Evolutionary conservation across 2,888 invertebrate species (phyloP).

Genomic region (Melanchra persicariae): DNA sequence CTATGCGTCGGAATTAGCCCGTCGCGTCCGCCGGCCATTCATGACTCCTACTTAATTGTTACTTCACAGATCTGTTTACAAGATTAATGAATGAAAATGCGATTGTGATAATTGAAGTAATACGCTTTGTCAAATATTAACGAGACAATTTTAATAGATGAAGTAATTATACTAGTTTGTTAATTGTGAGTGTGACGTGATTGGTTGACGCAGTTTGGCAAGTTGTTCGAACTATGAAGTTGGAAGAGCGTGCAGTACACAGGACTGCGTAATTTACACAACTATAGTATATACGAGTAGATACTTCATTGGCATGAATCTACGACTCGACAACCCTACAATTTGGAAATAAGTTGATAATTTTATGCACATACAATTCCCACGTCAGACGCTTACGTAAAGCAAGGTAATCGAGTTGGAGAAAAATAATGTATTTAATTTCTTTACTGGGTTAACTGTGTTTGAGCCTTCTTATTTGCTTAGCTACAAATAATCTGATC

Average conservation of each 20-base stretch:
- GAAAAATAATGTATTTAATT: constrained; percentile 18
- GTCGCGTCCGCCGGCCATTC: constrained; percentile 31
- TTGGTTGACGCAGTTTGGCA: neutral
- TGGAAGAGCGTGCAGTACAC: neutral
- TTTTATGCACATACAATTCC: constrained; percentile 6
- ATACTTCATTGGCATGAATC: neutral
- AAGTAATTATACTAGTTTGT: constrained; percentile 1
- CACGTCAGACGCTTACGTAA: constrained; percentile 28
- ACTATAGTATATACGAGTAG: no score
- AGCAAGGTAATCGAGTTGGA: neutral
- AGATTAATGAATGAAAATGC: constrained; percentile 58
- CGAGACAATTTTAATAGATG: constrained; percentile 21
- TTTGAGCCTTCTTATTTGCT: neutral
- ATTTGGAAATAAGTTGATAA: constrained; percentile 5
- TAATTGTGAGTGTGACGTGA: constrained; percentile 2
- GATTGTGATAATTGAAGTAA: constrained; percentile 53
- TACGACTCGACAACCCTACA: constrained; percentile 9
- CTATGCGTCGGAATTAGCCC: constrained; percentile 57
- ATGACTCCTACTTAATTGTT: constrained; percentile 54
- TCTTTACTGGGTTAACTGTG: constrained; percentile 7
- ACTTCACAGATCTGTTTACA: constrained; percentile 52
- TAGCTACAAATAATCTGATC: constrained; percentile 33
- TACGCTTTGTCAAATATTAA: constrained; percentile 18
- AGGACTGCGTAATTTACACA: neutral
- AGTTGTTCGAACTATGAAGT: neutral